Base-by-base conservation (phyloP, 37 sponge, comb jelly and placozoan genomes). In the Beroe ovata region DNA sequence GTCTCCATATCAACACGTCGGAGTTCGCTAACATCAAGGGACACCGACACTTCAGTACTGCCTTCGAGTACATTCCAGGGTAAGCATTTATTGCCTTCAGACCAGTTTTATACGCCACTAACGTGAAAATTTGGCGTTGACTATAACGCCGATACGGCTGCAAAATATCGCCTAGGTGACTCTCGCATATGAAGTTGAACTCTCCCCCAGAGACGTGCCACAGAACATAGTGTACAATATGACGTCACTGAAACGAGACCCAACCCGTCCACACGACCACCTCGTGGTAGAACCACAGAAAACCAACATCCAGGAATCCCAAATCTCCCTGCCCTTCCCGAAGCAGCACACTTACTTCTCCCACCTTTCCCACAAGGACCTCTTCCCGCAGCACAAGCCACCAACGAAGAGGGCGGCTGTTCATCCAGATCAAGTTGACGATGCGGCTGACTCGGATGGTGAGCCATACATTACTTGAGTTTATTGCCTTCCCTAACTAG, bases 371-470 rank as follows among this genome's bases (percentile, higher is more conserved):
- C 38, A 32, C 38, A 69, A 69, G 38, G 71, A 69, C 20, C 1
- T 69, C 20, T 69, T 69, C 71, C 71, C 71, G 14, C 71, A 69
- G 25, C 71, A 69, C 71, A 69, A 69, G 38, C 71, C 71, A 16
- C 71, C 71, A 29, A 29, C 71, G 3, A 69, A 69, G 25, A 2
- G 11, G 36, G 71, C 20, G 18, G 71, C 71, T 29, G 71, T 69
- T 8, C 18, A 33, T 29, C 26, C 18, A 8, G 35, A 69, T 4
- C 38, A 69, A 38, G 35, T 29, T 2, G 71, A 29, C 21, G 38
- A 69, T 8, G 71, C 71, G 26, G 71, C 18, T 1, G 71, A 69
- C 38, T 69, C 71, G 32, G 71, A 69, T 21, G 71, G 71, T 69
- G 20, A 62, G 63, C 54, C 54, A 11, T 11, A n/a, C n/a, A n/a